Evolutionary conservation across 2,797 vertebrate genomes (phyloP), one percentile per base, ranked within the genome.

Genomic region (Gymnoscopelus microlampas): DNA sequence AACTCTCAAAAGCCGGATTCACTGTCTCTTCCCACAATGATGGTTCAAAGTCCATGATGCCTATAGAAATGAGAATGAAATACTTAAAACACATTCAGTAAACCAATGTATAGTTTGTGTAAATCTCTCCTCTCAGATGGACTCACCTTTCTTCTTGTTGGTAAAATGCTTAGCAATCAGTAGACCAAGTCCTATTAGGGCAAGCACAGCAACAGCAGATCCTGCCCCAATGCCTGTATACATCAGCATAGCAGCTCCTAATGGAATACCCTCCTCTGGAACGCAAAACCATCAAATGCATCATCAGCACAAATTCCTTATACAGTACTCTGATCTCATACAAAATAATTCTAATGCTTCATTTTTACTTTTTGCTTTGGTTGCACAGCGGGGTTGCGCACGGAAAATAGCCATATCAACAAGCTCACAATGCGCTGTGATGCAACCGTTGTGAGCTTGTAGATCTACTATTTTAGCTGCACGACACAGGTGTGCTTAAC

Each of bases 101-200:
- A 60, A 26, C 23, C 13, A 19, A 53, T 11, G n/a, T 0, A 59
- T 12, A 29, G 23, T 39, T 9, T 26, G 47, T 55, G 39, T 68
- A 13, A 60, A 56, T 51, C 2, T 49, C 3, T 26, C 0, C 14
- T 63, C 35, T 8, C 44, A 24, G 53, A 10, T 12, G 3, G 44
- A 68, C 78, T 88, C 71, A 93, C 90, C 76, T 71, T 39, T 79
- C 64, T 68, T 79, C 32, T 29, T 88, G 1, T 19, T 19, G 48
- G 13, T 76, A 3, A 65, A 59, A 13, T 0, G 15, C 8, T 0
- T 73, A 14, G 66, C 0, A 13, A 83, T n/a, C 54, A 88, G 9
- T n/a, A 86, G 2, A 13, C 11, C 49, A 24, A 91, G 50, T 2
- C 78, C 86, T 1, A 82, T 51, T 23, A 85, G 54, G 24, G 61